Conservation (phyloP, 1,140 invertebrate species). For the Atta texana region DNA sequence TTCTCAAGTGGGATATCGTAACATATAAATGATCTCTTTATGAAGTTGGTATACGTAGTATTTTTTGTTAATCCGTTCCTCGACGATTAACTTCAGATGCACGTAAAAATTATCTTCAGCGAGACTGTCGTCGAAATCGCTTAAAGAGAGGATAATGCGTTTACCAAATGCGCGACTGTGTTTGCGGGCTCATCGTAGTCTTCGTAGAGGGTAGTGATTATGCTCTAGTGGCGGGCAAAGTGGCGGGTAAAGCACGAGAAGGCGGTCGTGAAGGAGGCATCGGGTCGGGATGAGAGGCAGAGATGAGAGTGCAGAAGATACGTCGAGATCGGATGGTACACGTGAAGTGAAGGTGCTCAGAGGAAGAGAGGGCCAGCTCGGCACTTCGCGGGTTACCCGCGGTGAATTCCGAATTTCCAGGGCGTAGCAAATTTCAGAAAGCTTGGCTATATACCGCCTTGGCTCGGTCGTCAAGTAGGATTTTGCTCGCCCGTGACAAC, state of each 20-base stretch:
- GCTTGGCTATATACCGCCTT: conserved; percentile 13
- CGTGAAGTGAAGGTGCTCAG: conserved; percentile 57
- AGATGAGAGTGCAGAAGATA: conserved; percentile 52
- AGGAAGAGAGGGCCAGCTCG: conserved; percentile 55
- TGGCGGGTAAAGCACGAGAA: conserved; percentile 71
- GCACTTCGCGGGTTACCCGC: conserved; percentile 54
- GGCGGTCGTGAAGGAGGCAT: conserved; percentile 46
- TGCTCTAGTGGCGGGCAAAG: conserved; percentile 73
- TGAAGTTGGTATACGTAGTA: neutral
- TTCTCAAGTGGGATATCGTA: neutral
- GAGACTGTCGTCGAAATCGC: conserved; percentile 44
- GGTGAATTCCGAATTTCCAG: conserved; percentile 69
- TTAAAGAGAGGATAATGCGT: conserved; percentile 61
- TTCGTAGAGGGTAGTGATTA: conserved; percentile 72
- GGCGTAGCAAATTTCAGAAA: conserved; percentile 65
- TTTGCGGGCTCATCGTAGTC: conserved; percentile 70
- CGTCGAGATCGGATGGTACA: conserved; percentile 57
- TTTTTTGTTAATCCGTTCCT: neutral
- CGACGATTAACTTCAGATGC: neutral
- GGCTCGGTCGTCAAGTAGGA: conserved; percentile 48
- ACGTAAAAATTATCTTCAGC: conserved; percentile 42
- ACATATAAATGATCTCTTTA: neutral
- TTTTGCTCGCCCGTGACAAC: conserved; percentile 65
- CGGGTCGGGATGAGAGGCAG: conserved; percentile 48
- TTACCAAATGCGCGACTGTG: conserved; percentile 57